phyloP scores from a whole-genome alignment of 2,113 vertebrate genomes.

The Meriones unguiculatus region DNA sequence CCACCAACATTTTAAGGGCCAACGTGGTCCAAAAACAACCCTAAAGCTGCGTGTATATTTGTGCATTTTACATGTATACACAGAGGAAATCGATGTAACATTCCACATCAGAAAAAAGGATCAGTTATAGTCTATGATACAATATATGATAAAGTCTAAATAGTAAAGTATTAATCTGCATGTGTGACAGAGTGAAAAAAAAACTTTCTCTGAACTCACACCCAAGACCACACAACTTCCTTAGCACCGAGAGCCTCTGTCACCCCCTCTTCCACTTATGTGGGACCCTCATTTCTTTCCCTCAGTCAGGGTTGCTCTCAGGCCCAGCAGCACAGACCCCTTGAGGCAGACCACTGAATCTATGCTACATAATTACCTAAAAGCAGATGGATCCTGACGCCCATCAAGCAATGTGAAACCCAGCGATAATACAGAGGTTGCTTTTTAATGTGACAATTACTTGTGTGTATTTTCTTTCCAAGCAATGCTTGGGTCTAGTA shows the following conservation, averaged over 20 bases:
- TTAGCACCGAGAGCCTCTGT: neutral
- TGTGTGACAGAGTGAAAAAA: neutral
- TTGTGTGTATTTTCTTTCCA: neutral
- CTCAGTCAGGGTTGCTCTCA: neutral
- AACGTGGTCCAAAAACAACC: slow-evolving; percentile 9
- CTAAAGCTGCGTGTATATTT: neutral
- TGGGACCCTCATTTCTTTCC: neutral
- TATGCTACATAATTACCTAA: neutral
- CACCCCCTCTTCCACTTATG: accelerated
- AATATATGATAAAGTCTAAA: neutral
- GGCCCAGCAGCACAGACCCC: neutral
- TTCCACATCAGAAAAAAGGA: neutral
- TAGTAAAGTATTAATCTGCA: neutral
- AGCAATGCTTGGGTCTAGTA: neutral
- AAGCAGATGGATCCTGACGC: neutral
- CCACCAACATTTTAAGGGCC: neutral
- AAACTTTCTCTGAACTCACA: neutral
- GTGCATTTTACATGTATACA: neutral
- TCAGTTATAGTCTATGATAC: neutral
- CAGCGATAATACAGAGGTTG: accelerated
- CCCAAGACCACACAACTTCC: neutral
- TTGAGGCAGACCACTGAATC: neutral
- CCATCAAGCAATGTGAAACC: neutral
- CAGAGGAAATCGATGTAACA: neutral
- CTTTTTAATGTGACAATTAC: neutral